These are phyloP conservation scores for Euphydryas editha DNA, from an alignment of 2,888 invertebrate species.

Conservation along the genomic window DNA sequence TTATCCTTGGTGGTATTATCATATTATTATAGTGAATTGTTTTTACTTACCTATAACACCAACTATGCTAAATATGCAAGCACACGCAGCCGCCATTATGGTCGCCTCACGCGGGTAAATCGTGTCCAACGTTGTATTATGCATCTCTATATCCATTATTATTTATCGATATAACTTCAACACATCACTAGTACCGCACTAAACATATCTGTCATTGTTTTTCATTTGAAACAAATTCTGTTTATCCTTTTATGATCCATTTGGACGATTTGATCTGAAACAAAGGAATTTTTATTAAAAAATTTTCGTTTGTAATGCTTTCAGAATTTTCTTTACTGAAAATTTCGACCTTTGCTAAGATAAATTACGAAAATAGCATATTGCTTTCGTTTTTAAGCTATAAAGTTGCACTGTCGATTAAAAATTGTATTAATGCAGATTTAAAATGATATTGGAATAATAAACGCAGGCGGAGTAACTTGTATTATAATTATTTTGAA, in stretches of 20 bases:
- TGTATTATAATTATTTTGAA: too few relatives aligned
- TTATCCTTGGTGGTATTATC: too few relatives aligned
- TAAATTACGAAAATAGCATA: too few relatives aligned
- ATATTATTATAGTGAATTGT: background rate
- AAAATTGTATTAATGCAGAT: too few relatives aligned
- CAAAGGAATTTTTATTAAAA: slow-evolving; percentile 2
- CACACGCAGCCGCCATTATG: slow-evolving; percentile 90
- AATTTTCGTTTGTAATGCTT: background rate
- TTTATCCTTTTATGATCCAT: slow-evolving; percentile 2
- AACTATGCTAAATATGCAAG: slow-evolving; percentile 90
- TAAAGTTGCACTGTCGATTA: too few relatives aligned
- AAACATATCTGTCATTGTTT: slow-evolving; percentile 17
- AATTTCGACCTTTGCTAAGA: too few relatives aligned
- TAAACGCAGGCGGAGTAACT: too few relatives aligned
- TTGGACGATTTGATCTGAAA: slow-evolving; percentile 19
- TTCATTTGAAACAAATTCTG: slow-evolving; percentile 8
- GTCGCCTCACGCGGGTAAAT: slow-evolving; percentile 89
- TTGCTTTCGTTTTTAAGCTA: too few relatives aligned
- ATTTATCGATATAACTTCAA: slow-evolving; percentile 22
- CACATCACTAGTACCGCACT: slow-evolving; percentile 7
- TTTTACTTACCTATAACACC: slow-evolving; percentile 89
- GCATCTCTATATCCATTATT: slow-evolving; percentile 36
- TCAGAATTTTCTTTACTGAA: background rate
- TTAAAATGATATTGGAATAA: too few relatives aligned
- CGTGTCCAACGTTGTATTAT: slow-evolving; percentile 55